Conservation (phyloP, 2,113 vertebrate genomes). For the Pipa parva region DNA sequence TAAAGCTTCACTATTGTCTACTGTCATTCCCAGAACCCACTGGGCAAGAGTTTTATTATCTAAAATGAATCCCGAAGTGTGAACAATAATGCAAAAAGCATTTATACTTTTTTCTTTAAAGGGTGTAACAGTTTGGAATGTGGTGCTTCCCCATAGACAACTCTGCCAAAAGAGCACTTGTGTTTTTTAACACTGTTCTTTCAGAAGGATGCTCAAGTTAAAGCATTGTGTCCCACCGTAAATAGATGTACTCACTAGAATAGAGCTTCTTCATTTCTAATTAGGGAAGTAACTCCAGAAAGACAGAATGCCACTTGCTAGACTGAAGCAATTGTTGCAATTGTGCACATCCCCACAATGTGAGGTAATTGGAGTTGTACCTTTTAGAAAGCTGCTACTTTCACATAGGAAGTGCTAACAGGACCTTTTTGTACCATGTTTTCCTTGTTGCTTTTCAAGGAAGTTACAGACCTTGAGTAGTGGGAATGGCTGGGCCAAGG, state of each 20-base stretch:
- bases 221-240: slow-evolving; percentile 78
- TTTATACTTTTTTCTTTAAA: slow-evolving; percentile 58
- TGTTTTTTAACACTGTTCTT: slow-evolving; percentile 88
- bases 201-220: slow-evolving; percentile 79
- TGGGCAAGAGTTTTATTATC: slow-evolving; percentile 73
- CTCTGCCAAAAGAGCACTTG: slow-evolving; percentile 85
- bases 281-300: slow-evolving; percentile 93
- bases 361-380: slow-evolving; percentile 98
- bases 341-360: slow-evolving; percentile 86
- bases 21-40: slow-evolving; percentile 82
- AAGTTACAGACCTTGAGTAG: slow-evolving; percentile 91
- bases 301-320: slow-evolving; percentile 82
- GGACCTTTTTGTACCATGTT: slow-evolving; percentile 98
- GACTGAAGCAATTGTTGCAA: slow-evolving; percentile 72
- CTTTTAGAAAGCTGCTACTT: slow-evolving; percentile 99
- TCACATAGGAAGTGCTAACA: slow-evolving; percentile 99
- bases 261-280: slow-evolving; percentile 93
- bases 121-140: slow-evolving; percentile 77
- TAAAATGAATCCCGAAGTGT: slow-evolving; percentile 82
- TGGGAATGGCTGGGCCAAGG: slow-evolving; percentile 87
- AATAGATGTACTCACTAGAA: slow-evolving; percentile 90
- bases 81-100: slow-evolving; percentile 74
- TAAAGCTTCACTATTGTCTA: slow-evolving; percentile 77
- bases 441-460: slow-evolving; percentile 94
- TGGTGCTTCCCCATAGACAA: slow-evolving; percentile 68